Conservation (phyloP, 2,113 vertebrate genomes). For the Thomomys bottae region DNA sequence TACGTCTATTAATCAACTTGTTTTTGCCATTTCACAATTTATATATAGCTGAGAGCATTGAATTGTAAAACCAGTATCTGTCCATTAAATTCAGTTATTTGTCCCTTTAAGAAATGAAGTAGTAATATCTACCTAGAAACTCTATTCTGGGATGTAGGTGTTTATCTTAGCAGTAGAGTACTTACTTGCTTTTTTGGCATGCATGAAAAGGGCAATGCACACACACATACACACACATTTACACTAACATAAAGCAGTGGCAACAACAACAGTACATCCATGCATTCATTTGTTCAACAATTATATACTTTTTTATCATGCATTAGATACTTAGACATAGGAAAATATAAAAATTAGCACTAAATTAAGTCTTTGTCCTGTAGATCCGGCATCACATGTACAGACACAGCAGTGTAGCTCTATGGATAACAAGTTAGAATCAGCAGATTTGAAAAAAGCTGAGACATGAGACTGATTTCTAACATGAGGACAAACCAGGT, state of each 20-base stretch:
- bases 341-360: not conserved
- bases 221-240: not conserved
- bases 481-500: not conserved
- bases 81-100: not conserved
- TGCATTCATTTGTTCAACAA: not conserved
- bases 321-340: not conserved
- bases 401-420: not conserved
- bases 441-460: not conserved
- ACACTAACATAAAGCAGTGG: not conserved
- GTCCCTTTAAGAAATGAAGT: not conserved
- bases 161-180: not conserved
- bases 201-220: not conserved
- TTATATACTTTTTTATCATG: not conserved
- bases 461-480: not conserved
- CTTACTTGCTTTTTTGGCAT: not conserved
- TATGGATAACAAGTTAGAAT: conserved; percentile 26
- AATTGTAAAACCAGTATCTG: not conserved
- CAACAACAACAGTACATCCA: not conserved
- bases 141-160: not conserved
- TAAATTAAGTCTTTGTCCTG: not conserved
- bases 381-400: not conserved
- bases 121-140: not conserved
- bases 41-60: not conserved
- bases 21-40: not conserved
- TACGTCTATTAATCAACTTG: not conserved